Evolutionary conservation across 2,113 vertebrate genomes (phyloP).

Genomic region (Sigmodon hispidus): DNA sequence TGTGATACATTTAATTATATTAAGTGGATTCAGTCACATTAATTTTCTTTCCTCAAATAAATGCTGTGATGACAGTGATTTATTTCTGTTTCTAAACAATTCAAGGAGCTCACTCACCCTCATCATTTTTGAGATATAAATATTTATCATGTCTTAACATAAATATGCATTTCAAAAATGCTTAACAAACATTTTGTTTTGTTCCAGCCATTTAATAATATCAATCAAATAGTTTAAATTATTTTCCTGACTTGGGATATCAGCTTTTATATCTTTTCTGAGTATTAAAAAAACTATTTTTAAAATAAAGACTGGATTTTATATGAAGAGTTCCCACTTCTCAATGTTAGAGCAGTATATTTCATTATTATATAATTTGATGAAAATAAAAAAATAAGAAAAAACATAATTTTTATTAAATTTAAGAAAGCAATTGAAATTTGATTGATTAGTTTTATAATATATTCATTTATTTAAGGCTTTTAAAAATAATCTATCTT

Average conservation of each 20-base stretch:
- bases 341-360: background rate
- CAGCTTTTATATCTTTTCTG: background rate
- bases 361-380: background rate
- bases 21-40: conserved; percentile 27
- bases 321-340: background rate
- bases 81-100: conserved; percentile 40
- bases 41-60: conserved; percentile 22
- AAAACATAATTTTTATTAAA: background rate
- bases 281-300: conserved; percentile 10
- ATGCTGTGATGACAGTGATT: conserved; percentile 38
- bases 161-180: background rate
- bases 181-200: background rate
- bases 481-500: background rate
- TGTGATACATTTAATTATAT: conserved; percentile 31
- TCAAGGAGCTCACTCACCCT: conserved; percentile 7
- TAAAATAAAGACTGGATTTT: background rate
- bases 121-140: conserved; percentile 26
- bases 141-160: conserved; percentile 36
- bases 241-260: background rate
- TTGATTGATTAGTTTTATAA: background rate
- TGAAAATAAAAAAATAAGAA: background rate
- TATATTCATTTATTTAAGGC: background rate
- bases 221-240: background rate
- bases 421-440: background rate
- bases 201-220: conserved; percentile 52